phyloP scores from a whole-genome alignment of 2,888 invertebrate species.

The Drosophila cyrtoloma region DNA sequence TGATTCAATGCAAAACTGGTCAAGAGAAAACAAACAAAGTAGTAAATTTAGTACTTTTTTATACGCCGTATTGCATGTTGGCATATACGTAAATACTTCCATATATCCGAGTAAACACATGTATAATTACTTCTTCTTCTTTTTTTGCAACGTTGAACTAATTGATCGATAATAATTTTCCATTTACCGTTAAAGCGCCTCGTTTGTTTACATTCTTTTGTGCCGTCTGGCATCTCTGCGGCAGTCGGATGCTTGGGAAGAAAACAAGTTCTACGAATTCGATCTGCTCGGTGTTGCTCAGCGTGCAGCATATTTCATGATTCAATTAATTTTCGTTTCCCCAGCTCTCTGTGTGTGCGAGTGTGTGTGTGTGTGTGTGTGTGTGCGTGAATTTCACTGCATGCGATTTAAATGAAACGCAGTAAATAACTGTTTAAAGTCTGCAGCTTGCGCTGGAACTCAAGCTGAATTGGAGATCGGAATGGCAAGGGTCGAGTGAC shows the following conservation, averaged over 20 bases:
- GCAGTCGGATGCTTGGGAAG: slow-evolving; percentile 20
- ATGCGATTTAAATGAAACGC: slow-evolving; percentile 44
- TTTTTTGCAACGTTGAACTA: slow-evolving; percentile 73
- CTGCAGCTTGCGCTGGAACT: slow-evolving; percentile 16
- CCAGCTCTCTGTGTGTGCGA: slow-evolving; percentile 14
- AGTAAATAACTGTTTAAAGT: slow-evolving; percentile 65
- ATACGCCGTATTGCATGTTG: slow-evolving; percentile 52
- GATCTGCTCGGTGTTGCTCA: slow-evolving; percentile 34
- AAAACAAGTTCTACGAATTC: slow-evolving; percentile 76
- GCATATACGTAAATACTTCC: slow-evolving; percentile 21
- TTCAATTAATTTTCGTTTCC: slow-evolving; percentile 72
- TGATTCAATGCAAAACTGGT: slow-evolving; percentile 40
- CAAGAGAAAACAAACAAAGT: slow-evolving; percentile 12
- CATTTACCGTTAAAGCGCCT: slow-evolving; percentile 82
- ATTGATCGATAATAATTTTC: slow-evolving; percentile 83
- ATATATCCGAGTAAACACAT: background rate
- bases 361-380: slow-evolving; percentile 26
- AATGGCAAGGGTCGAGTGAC: slow-evolving; percentile 50
- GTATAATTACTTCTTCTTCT: slow-evolving; percentile 12
- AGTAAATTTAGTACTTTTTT: slow-evolving; percentile 14
- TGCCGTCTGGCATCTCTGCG: slow-evolving; percentile 31
- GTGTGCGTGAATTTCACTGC: slow-evolving; percentile 72
- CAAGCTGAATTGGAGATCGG: slow-evolving; percentile 17
- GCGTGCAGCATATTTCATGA: slow-evolving; percentile 73
- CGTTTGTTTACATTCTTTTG: slow-evolving; percentile 77